These are phyloP conservation scores for Morone chrysops DNA, from an alignment of 2,113 vertebrate genomes.

Conservation along the genomic window DNA sequence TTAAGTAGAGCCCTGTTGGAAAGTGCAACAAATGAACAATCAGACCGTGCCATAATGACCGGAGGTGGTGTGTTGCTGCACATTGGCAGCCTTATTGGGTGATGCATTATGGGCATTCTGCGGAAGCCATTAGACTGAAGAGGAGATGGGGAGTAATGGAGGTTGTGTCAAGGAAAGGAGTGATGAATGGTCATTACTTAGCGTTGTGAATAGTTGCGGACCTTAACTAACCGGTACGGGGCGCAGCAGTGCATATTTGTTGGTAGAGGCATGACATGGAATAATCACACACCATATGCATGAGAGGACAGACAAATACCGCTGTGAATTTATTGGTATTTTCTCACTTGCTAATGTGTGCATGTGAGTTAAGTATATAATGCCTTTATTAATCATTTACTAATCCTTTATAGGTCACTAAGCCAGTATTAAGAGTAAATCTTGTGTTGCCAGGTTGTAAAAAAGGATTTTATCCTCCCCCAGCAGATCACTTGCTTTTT, in stretches of 20 bases:
- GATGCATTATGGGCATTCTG: slow-evolving; percentile 47
- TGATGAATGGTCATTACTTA: slow-evolving; percentile 62
- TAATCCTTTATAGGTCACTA: background rate
- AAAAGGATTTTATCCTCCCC: background rate
- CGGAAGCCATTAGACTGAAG: slow-evolving; percentile 70
- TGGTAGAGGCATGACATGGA: slow-evolving; percentile 39
- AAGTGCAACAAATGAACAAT: slow-evolving; percentile 57
- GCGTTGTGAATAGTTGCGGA: slow-evolving; percentile 38
- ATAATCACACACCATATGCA: slow-evolving; percentile 44
- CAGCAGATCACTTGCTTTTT: background rate
- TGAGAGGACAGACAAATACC: background rate
- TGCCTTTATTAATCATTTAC: background rate
- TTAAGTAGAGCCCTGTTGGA: slow-evolving; percentile 34
- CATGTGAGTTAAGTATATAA: background rate
- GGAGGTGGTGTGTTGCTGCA: slow-evolving; percentile 68
- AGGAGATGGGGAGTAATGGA: slow-evolving; percentile 58
- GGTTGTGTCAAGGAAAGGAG: slow-evolving; percentile 51
- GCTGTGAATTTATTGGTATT: background rate
- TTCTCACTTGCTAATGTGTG: background rate
- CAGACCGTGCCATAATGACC: slow-evolving; percentile 49
- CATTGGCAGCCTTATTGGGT: slow-evolving; percentile 64
- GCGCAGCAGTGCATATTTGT: slow-evolving; percentile 34
- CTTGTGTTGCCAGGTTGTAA: background rate
- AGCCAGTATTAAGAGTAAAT: background rate
- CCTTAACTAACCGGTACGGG: slow-evolving; percentile 14